Percentiles rank a stretch among this genome's conserved stretches.
phyloP scores from a whole-genome alignment of 2,797 vertebrate genomes.

The Tolypeutes matacus region DNA sequence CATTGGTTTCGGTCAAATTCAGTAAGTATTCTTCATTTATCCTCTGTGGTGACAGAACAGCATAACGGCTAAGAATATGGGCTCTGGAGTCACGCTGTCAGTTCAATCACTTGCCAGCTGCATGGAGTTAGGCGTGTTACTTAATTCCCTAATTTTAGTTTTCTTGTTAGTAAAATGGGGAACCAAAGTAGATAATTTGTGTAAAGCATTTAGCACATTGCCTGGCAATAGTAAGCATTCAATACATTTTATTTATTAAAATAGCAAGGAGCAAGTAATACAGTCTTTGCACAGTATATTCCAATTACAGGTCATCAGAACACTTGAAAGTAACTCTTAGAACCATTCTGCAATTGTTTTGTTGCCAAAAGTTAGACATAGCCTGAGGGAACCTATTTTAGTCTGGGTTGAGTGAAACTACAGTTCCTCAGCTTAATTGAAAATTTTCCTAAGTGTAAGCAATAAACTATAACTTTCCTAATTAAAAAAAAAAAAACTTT shows the following conservation, averaged over 20 bases:
- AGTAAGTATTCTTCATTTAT: neutral
- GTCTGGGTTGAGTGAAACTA: neutral
- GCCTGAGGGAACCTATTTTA: neutral
- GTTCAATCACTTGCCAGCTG: neutral
- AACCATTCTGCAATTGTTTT: neutral
- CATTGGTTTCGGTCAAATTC: too few species aligned
- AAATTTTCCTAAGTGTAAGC: neutral
- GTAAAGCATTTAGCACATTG: neutral
- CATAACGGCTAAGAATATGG: neutral
- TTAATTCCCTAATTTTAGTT: neutral
- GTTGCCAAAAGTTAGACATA: neutral
- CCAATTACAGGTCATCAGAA: neutral
- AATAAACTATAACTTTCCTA: neutral
- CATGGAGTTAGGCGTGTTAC: too few species aligned
- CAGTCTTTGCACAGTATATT: neutral
- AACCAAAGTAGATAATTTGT: neutral
- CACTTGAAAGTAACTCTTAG: neutral
- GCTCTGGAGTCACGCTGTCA: neutral
- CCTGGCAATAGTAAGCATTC: neutral
- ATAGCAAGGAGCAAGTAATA: neutral
- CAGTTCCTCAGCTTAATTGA: neutral
- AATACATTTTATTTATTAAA: slow-evolving; percentile 11
- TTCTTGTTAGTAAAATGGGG: neutral
- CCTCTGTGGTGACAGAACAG: neutral
- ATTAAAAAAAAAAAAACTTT: slow-evolving; percentile 7